These are phyloP conservation scores for Butastur rufipennis DNA, from an alignment of 2,113 vertebrate genomes.

Conservation along the genomic window DNA sequence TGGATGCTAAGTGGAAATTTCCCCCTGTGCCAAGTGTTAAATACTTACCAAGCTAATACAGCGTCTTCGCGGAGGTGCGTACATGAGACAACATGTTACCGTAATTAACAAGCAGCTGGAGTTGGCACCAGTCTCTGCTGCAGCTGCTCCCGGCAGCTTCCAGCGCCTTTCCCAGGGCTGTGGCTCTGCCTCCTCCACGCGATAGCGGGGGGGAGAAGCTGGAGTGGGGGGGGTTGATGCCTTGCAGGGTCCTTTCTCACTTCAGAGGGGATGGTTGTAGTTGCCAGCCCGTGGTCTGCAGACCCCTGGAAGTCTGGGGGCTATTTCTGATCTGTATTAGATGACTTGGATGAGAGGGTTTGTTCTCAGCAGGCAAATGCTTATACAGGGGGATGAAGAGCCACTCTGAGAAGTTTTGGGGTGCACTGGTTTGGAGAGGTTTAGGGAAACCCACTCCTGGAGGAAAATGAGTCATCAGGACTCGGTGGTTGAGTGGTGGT, in stretches of 20 bases:
- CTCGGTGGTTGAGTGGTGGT: background rate
- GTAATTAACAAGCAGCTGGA: slow-evolving; percentile 43
- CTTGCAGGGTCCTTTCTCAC: background rate
- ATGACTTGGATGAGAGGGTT: background rate
- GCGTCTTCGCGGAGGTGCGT: slow-evolving; percentile 45
- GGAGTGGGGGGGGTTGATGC: background rate
- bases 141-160: slow-evolving; percentile 41
- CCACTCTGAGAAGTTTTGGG: background rate
- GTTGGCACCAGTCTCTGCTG: background rate
- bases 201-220: background rate
- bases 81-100: slow-evolving; percentile 58
- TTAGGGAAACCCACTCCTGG: background rate
- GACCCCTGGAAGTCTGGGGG: too few species aligned
- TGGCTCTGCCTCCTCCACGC: background rate
- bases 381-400: background rate
- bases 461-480: background rate
- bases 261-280: background rate
- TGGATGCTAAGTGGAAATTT: slow-evolving; percentile 49
- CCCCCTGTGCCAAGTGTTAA: slow-evolving; percentile 40
- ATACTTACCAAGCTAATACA: slow-evolving; percentile 33
- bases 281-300: background rate
- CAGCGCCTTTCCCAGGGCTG: slow-evolving; percentile 24
- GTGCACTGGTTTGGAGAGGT: accelerated
- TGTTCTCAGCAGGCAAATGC: accelerated
- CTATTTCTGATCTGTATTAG: background rate